phyloP scores from a whole-genome alignment of 2,797 vertebrate genomes.

The Myotis myotis region DNA sequence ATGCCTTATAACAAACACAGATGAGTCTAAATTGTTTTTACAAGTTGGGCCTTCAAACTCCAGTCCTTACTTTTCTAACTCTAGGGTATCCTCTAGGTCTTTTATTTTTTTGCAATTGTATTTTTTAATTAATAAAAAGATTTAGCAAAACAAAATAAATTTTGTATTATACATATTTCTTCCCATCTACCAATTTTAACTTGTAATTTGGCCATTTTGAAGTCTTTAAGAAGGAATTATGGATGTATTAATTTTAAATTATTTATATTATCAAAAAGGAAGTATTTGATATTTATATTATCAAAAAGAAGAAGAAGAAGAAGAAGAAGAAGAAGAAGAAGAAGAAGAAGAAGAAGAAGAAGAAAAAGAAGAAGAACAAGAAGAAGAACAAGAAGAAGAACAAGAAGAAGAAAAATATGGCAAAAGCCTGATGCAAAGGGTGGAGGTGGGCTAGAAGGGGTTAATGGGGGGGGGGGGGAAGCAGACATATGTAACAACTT shows the following conservation, averaged over 20 bases:
- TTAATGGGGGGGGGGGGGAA: too few species aligned
- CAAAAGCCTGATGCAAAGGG: too few species aligned
- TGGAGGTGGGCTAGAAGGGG: too few species aligned
- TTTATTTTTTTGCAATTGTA: background rate
- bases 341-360: too few species aligned
- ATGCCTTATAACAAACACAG: background rate
- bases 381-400: too few species aligned
- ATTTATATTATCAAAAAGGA: background rate
- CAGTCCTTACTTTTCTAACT: background rate
- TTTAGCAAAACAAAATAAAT: background rate
- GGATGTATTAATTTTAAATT: background rate
- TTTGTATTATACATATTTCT: background rate
- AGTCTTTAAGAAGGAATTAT: background rate
- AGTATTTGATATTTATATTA: background rate
- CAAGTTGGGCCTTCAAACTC: background rate
- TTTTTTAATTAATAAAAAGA: background rate
- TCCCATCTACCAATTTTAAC: background rate
- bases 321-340: too few species aligned
- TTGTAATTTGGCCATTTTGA: background rate
- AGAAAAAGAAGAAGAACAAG: too few species aligned
- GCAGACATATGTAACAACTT: too few species aligned
- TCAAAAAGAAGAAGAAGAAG: background rate
- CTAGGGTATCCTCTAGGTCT: background rate
- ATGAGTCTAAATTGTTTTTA: background rate
- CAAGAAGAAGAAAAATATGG: too few species aligned